phyloP scores from a whole-genome alignment of 35 echinoderm and acorn worm genomes.

The Heliocidaris erythrogramma region DNA sequence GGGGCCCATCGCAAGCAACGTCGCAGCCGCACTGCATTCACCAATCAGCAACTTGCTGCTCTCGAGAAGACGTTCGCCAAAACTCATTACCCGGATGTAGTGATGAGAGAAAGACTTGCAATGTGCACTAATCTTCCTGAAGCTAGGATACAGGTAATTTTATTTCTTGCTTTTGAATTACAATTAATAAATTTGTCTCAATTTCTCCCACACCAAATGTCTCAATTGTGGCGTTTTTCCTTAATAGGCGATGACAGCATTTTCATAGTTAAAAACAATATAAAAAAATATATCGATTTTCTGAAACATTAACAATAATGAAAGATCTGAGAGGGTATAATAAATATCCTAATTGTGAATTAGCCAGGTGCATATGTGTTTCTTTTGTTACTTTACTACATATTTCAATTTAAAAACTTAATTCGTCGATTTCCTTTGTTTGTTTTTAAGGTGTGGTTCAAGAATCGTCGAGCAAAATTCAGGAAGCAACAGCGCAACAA shows the following conservation, averaged over 20 bases:
- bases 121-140: constrained; percentile 98
- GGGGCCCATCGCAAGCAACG: constrained; percentile 96
- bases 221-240: too few species aligned
- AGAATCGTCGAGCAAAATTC: constrained; percentile 97
- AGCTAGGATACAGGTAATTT: constrained; percentile 85
- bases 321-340: too few species aligned
- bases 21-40: constrained; percentile 97
- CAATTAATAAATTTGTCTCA: too few species aligned
- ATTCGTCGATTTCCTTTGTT: neutral
- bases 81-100: constrained; percentile 98
- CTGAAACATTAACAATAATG: too few species aligned
- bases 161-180: too few species aligned
- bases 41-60: constrained; percentile 95
- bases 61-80: constrained; percentile 95
- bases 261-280: too few species aligned
- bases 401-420: neutral
- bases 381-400: too few species aligned
- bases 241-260: too few species aligned
- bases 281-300: too few species aligned
- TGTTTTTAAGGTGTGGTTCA: constrained; percentile 94
- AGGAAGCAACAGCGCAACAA: constrained; percentile 95
- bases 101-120: constrained; percentile 94
- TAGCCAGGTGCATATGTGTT: too few species aligned
- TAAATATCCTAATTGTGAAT: too few species aligned
- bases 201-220: too few species aligned